Percentiles rank a stretch among this genome's conserved stretches.
These are phyloP conservation scores for Atlantisia rogersi DNA, from an alignment of 2,113 vertebrate genomes.

Conservation along the genomic window DNA sequence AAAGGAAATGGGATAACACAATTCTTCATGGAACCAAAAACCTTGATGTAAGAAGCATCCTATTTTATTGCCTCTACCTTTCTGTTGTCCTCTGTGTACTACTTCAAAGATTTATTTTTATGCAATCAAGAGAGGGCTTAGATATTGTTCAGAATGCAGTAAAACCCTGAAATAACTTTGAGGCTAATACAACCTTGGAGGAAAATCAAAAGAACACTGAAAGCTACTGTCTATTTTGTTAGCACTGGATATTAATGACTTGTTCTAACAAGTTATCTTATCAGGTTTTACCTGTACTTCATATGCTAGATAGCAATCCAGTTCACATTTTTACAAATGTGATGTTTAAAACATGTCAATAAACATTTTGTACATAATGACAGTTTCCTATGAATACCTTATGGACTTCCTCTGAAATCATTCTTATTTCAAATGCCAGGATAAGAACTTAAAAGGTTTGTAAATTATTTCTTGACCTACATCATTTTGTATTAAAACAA, in stretches of 20 bases:
- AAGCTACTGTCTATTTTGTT: constrained; percentile 72
- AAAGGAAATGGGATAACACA: neutral
- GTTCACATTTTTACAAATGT: constrained; percentile 76
- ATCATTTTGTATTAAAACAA: constrained; percentile 82
- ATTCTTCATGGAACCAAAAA: constrained; percentile 34
- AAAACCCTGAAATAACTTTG: constrained; percentile 36
- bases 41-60: neutral
- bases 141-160: constrained; percentile 65
- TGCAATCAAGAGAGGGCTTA: constrained; percentile 76
- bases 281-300: constrained; percentile 75
- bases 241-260: constrained; percentile 62
- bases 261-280: constrained; percentile 63
- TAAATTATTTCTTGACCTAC: constrained; percentile 82
- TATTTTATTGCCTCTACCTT: constrained; percentile 48
- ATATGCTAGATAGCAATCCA: constrained; percentile 72
- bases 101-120: constrained; percentile 73
- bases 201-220: constrained; percentile 22
- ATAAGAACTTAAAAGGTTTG: constrained; percentile 79
- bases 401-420: constrained; percentile 79
- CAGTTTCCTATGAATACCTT: constrained; percentile 80
- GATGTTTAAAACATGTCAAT: constrained; percentile 74
- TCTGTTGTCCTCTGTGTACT: constrained; percentile 61
- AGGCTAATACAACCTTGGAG: constrained; percentile 55
- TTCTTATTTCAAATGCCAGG: constrained; percentile 81
- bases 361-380: constrained; percentile 78